Evolutionary conservation across 2,797 vertebrate species (phyloP), one percentile per base, ranked within the genome.

Genomic region (Pelodytes ibericus): DNA sequence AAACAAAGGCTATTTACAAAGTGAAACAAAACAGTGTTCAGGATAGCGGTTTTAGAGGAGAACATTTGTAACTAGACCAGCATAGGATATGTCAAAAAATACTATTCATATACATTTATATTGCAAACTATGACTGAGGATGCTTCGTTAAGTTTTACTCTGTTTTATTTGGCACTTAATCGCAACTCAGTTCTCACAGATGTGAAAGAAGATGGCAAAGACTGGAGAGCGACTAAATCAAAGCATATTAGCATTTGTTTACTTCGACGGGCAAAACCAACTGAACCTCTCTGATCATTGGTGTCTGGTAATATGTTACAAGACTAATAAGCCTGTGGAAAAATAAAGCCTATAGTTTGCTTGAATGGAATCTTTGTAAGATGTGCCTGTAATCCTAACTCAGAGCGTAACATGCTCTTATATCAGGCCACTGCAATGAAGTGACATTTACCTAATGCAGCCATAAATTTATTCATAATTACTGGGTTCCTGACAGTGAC

Each of bases 391-490:
- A 81, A 85, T 82, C 83, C 82, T 88, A 87, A 90, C 85, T 89
- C 84, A 87, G 84, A 89, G 84, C 88, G 87, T 81, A 86, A 84
- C 89, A 85, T 85, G 0, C 86, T 84, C 88, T 88, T 88, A 90
- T 90, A 89, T 86, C 87, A 89, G 89, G 89, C 88, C 84, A 90
- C 86, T 90, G 85, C 87, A 81, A 91, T 93, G 92, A 93, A 94
- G 91, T 96, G 94, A 95, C 94, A 96, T 96, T 96, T 95, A 93
- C 91, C 91, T 95, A 96, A 96, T 94, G 89, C 90, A 92, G 90
- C 92, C 90, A 91, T 89, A 94, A 95, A 94, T 91, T 92, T 92
- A 86, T 84, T 88, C 88, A 91, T 95, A 94, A 96, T 97, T 95
- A 95, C 91, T 89, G 81, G 85, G 85, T 87, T 85, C 86, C 87